Conservation (phyloP, 2,797 vertebrate species). For the Neoniphon sammara region DNA sequence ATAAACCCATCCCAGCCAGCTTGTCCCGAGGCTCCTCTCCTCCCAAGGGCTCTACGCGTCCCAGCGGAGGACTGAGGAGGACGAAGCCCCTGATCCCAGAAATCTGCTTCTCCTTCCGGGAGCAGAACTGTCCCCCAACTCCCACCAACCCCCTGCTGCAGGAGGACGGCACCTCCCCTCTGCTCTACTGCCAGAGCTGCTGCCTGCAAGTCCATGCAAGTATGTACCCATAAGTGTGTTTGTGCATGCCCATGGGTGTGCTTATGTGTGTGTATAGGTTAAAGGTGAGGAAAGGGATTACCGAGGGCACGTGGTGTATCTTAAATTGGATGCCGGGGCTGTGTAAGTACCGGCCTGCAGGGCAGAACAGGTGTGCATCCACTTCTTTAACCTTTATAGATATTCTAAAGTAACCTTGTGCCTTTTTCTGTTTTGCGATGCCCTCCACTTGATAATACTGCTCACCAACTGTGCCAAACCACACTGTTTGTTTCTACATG, state of each 20-base stretch:
- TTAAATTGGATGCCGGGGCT: neutral
- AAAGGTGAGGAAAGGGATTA: neutral
- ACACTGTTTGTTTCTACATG: conserved; percentile 53
- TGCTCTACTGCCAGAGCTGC: conserved; percentile 91
- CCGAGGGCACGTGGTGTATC: neutral
- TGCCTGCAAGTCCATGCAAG: conserved; percentile 94
- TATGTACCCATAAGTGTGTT: conserved; percentile 77
- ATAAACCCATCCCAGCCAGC: conserved; percentile 3
- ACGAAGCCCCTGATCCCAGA: conserved; percentile 95
- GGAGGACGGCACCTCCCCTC: conserved; percentile 93
- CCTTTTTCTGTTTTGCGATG: neutral
- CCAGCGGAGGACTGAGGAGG: conserved; percentile 68
- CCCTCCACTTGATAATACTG: neutral
- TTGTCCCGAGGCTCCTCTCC: conserved; percentile 29
- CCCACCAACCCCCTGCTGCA: conserved; percentile 90
- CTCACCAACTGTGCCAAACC: neutral
- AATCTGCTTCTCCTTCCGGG: conserved; percentile 95
- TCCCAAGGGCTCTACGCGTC: conserved; percentile 9
- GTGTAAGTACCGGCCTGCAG: conserved; percentile 3
- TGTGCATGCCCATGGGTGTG: neutral
- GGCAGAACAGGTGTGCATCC: no score
- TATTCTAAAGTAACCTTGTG: neutral
- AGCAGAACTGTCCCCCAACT: conserved; percentile 90
- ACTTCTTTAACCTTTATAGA: neutral
- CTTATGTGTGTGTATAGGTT: neutral